These are phyloP conservation scores for Nesometra sesokonis DNA, from an alignment of 35 echinoderm and acorn worm genomes.

Conservation along the genomic window DNA sequence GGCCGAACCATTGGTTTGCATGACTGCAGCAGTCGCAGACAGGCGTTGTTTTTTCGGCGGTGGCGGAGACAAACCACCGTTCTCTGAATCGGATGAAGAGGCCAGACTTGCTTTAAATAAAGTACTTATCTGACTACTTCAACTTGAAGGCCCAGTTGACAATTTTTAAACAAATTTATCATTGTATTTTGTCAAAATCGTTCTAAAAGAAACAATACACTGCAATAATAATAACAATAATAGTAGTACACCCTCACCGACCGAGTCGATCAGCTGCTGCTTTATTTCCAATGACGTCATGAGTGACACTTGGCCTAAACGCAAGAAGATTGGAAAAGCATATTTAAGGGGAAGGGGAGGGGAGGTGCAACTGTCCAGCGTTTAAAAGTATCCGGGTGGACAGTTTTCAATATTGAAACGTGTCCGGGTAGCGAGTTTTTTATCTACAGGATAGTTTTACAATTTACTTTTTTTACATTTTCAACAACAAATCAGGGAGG, in stretches of 20 bases:
- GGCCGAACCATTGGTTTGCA: constrained; percentile 54
- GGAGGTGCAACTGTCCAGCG: too few relatives aligned
- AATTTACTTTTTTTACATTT: too few relatives aligned
- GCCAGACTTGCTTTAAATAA: constrained; percentile 86
- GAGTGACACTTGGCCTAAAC: background rate
- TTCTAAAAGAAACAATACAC: background rate
- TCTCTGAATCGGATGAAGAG: constrained; percentile 99
- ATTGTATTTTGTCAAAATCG: background rate
- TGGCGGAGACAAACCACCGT: constrained; percentile 99
- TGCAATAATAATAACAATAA: too few relatives aligned
- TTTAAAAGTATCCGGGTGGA: too few relatives aligned
- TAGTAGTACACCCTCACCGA: background rate
- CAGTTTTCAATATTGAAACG: too few relatives aligned
- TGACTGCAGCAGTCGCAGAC: constrained; percentile 55
- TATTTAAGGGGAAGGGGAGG: too few relatives aligned
- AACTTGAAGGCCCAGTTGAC: background rate
- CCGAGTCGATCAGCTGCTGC: background rate
- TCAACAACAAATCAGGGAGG: too few relatives aligned
- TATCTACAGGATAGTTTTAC: too few relatives aligned
- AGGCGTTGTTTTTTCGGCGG: constrained; percentile 99
- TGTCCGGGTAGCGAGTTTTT: too few relatives aligned
- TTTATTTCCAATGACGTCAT: background rate
- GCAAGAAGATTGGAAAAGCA: too few relatives aligned
- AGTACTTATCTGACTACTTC: constrained; percentile 11
- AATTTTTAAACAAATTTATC: background rate